Base-by-base conservation (phyloP, 2,113 vertebrate species). In the Anguilla japonica region DNA sequence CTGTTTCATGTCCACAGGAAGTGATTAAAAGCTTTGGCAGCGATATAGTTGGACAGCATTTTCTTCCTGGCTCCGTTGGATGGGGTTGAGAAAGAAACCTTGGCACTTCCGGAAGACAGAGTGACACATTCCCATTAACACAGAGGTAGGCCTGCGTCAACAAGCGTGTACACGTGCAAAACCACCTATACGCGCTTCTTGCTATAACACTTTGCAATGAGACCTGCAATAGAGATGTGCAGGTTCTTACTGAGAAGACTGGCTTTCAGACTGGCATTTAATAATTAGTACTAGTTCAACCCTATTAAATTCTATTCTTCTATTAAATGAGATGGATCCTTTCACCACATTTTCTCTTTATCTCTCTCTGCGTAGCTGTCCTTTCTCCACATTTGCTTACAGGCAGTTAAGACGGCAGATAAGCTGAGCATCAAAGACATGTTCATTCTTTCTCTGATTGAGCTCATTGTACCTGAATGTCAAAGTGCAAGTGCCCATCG, bases 1-100 rank as follows among this genome's bases (percentile, higher is more conserved):
- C 94, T 97, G 97, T 93, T 94, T 90, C 89, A 95, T 26, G 60
- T 22, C 60, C 60, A 67, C 60, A 67, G 60, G 60, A 67, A 67
- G 60, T 67, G 18, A 67, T 67, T 3, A 22, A 67, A 1, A 20
- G 8, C 60, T 67, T 67, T 26, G 20, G 18, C 60, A 67, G 3
- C 26, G 60, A 67, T 26, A 6, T 20, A 22, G 8, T 26, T 22
- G 60, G 18, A 67, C 8, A 26, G 60, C 2, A 22, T 20, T 22
- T 67, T 67, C 60, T 5, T 26, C 60, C 60, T 67, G 60, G 8
- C 60, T 26, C 60, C 22, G 3, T 20, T 22, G 60, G 60, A 26
- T 22, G 26, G 22, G 22, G 20, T 26, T 67, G 60, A 67, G 60
- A 26, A 20, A 67, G 60, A 67, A 67, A 26, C 60, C 22, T 67